A percentile compares a stretch with the other conserved stretches of the same genome.
These are phyloP conservation scores for Tetropium fuscum DNA, from an alignment of 2,888 invertebrate species.

Conservation along the genomic window DNA sequence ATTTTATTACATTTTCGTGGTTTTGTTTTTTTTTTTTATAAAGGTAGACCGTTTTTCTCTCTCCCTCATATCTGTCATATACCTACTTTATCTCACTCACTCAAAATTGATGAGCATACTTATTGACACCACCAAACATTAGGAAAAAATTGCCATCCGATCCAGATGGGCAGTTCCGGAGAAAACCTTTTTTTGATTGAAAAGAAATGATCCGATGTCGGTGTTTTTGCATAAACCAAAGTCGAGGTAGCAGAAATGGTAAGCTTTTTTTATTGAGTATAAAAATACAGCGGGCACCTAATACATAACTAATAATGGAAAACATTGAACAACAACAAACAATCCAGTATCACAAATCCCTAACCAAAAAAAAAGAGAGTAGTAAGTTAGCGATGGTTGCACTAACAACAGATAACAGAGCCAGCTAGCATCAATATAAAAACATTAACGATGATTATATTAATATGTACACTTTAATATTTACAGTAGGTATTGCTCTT, in stretches of 20 bases:
- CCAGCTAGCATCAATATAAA: constrained; percentile 10
- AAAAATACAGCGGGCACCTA: constrained; percentile 45
- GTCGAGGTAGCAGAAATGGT: constrained; percentile 2
- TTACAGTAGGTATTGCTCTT: constrained; percentile 16
- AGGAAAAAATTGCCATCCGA: too few relatives aligned
- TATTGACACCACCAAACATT: too few relatives aligned
- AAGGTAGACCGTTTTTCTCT: too few relatives aligned
- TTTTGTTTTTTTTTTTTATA: too few relatives aligned
- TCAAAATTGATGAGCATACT: too few relatives aligned
- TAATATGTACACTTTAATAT: constrained; percentile 16
- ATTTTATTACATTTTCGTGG: too few relatives aligned
- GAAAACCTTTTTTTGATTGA: too few relatives aligned
- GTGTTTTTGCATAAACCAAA: constrained; percentile 3
- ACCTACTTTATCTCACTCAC: too few relatives aligned
- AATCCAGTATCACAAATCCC: constrained; percentile 27
- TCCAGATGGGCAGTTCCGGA: too few relatives aligned
- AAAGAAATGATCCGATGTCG: not conserved
- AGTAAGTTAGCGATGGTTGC: not conserved
- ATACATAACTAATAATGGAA: constrained; percentile 28
- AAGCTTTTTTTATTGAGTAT: constrained; percentile 27
- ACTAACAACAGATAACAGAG: constrained; percentile 13
- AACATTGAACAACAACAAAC: too few relatives aligned
- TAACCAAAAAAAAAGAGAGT: constrained; percentile 9
- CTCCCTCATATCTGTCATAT: too few relatives aligned
- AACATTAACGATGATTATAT: constrained; percentile 7